Conservation (phyloP, 2,888 invertebrate species). For the Notocelia uddmanniana region DNA sequence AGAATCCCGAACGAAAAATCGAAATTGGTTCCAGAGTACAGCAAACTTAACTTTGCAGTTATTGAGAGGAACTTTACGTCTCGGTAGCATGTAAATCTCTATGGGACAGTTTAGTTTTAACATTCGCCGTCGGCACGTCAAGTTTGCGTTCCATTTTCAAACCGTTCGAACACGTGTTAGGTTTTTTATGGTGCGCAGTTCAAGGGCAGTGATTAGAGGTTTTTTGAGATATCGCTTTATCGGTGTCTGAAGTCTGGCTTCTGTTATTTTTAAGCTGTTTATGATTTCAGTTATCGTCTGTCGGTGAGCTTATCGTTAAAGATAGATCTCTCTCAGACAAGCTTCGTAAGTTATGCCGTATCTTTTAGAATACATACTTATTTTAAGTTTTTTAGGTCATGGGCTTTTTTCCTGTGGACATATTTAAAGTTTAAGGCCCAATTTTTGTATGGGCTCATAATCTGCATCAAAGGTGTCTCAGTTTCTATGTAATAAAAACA, state of each 20-base stretch:
- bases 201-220: slow-evolving; percentile 47
- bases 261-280: slow-evolving; percentile 20
- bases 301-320: neutral
- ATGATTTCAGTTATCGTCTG: neutral
- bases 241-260: slow-evolving; percentile 30
- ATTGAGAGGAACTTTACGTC: neutral
- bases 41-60: slow-evolving; percentile 28
- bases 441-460: too few relatives aligned
- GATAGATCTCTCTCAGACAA: neutral
- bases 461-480: too few relatives aligned
- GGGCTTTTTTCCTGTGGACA: too few relatives aligned
- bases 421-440: too few relatives aligned
- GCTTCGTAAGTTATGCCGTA: neutral
- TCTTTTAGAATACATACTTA: too few relatives aligned
- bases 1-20: slow-evolving; percentile 40
- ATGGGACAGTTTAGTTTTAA: neutral
- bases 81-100: neutral
- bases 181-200: slow-evolving; percentile 45
- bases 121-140: slow-evolving; percentile 5
- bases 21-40: slow-evolving; percentile 39
- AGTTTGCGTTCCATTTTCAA: slow-evolving; percentile 31
- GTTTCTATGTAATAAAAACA: too few relatives aligned
- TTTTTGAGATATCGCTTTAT: slow-evolving; percentile 42
- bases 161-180: slow-evolving; percentile 41
- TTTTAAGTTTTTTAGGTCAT: too few relatives aligned